phyloP scores from a whole-genome alignment of 1,140 invertebrate species.

The Papilio dardanus region DNA sequence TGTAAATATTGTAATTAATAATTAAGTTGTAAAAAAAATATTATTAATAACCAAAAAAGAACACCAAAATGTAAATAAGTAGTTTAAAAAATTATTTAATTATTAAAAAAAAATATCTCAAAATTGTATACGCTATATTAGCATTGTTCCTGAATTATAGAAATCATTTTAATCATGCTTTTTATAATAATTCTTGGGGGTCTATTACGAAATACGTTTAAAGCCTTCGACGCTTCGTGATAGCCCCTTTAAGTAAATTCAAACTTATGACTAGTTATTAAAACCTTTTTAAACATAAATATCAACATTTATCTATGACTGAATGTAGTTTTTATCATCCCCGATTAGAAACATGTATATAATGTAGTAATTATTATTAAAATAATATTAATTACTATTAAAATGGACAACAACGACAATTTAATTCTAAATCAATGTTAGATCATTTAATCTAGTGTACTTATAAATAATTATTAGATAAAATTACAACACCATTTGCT shows the following conservation, averaged over 20 bases:
- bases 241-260: constrained; percentile 24
- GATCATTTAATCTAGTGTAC: constrained; percentile 53
- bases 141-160: constrained; percentile 44
- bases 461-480: constrained; percentile 48
- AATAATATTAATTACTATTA: not conserved
- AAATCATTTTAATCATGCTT: constrained; percentile 18
- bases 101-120: constrained; percentile 37
- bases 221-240: too few relatives aligned
- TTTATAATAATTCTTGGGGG: constrained; percentile 10
- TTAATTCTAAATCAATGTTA: constrained; percentile 81
- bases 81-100: constrained; percentile 73
- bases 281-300: constrained; percentile 31
- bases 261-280: constrained; percentile 37
- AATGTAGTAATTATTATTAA: too few relatives aligned
- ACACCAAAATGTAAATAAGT: constrained; percentile 74
- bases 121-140: constrained; percentile 48
- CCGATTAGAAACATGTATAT: constrained; percentile 32
- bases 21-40: constrained; percentile 49
- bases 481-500: constrained; percentile 43
- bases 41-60: constrained; percentile 70
- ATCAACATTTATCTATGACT: constrained; percentile 35
- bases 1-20: constrained; percentile 63
- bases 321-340: constrained; percentile 27
- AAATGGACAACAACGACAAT: constrained; percentile 67
- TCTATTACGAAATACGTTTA: too few relatives aligned